phyloP scores from a whole-genome alignment of 2,888 invertebrate genomes.

The Stenichneumon culpator region DNA sequence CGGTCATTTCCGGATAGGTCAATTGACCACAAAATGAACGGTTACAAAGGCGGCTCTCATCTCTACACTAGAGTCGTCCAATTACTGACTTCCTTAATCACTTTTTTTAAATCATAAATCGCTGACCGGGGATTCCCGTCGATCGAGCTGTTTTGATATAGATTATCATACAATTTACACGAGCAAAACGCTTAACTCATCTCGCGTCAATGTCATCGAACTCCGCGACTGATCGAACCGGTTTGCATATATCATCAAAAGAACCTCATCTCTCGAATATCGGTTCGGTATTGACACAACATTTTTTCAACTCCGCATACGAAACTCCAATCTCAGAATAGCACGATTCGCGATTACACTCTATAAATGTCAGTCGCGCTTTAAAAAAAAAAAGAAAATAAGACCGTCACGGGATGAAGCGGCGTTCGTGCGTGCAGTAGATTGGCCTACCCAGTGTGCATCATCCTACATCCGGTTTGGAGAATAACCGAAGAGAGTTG shows the following conservation, averaged over 20 bases:
- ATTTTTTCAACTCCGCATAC: background rate
- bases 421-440: conserved; percentile 47
- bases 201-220: conserved; percentile 24
- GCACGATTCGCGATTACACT: background rate
- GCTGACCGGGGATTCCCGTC: conserved; percentile 12
- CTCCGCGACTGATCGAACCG: background rate
- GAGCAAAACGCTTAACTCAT: background rate
- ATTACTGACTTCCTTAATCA: conserved; percentile 59
- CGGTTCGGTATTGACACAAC: background rate
- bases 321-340: background rate
- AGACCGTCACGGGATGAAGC: conserved; percentile 34
- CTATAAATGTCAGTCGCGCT: conserved; percentile 6
- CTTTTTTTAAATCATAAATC: conserved; percentile 5
- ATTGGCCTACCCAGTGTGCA: conserved; percentile 23
- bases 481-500: conserved; percentile 48
- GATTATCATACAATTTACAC: background rate
- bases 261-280: background rate
- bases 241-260: conserved; percentile 4
- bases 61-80: background rate
- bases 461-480: conserved; percentile 66
- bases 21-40: too few species aligned
- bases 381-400: background rate
- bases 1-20: background rate
- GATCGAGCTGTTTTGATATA: background rate
- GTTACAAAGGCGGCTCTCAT: too few species aligned